A percentile compares a stretch with the other conserved stretches of the same genome.
Evolutionary conservation across 2,113 vertebrate species (phyloP).

Genomic region (Eubucco bourcierii): DNA sequence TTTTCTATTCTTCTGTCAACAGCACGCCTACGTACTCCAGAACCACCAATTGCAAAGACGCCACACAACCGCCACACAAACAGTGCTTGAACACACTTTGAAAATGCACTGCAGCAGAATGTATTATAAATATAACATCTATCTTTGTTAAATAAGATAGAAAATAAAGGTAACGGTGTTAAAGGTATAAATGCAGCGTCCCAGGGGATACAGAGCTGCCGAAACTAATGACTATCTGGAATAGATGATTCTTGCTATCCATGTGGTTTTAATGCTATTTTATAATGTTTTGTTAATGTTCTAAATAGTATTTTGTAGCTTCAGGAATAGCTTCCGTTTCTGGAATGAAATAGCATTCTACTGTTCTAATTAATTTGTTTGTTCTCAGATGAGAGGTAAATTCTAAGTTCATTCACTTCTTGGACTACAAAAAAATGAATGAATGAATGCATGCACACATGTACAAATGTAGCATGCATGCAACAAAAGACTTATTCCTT

Average conservation of each 20-base stretch:
- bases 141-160: neutral
- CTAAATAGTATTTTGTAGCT: neutral
- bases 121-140: neutral
- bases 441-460: neutral
- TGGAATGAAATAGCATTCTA: neutral
- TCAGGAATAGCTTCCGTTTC: neutral
- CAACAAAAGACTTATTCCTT: neutral
- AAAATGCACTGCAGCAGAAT: neutral
- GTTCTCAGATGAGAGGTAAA: neutral
- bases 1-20: conserved; percentile 56
- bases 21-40: conserved; percentile 54
- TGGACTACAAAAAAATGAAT: neutral
- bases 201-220: neutral
- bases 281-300: neutral
- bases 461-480: neutral
- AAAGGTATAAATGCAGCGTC: neutral
- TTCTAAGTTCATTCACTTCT: neutral
- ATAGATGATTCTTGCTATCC: neutral
- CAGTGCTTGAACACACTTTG: conserved; percentile 7
- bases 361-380: neutral
- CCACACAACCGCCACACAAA: conserved; percentile 51
- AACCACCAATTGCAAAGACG: conserved; percentile 45
- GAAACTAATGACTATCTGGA: neutral
- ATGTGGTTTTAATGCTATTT: neutral
- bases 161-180: neutral